Conservation (phyloP, 2,888 invertebrate genomes). For the Bellardia bayeri region DNA sequence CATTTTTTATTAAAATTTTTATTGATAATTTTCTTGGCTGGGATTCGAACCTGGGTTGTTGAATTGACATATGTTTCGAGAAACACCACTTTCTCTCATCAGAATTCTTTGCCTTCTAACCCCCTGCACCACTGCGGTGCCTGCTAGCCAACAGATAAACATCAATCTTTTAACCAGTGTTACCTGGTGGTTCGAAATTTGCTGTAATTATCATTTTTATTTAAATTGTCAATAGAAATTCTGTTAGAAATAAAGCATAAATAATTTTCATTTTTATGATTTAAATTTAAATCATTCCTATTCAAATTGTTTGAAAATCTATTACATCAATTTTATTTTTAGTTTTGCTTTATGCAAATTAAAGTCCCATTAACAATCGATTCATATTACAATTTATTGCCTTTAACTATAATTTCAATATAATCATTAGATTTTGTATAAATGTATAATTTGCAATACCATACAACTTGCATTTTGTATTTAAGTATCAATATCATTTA, state of each 20-base stretch:
- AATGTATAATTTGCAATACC: neutral
- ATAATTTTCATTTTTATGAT: neutral
- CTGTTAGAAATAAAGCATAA: neutral
- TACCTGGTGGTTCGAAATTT: too few species aligned
- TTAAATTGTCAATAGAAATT: neutral
- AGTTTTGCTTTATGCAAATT: neutral
- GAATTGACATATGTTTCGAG: too few species aligned
- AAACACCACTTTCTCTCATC: too few species aligned
- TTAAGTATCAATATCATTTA: neutral
- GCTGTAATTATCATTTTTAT: too few species aligned
- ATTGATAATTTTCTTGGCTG: too few species aligned
- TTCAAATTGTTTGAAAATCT: neutral
- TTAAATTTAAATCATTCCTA: neutral
- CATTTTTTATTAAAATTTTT: too few species aligned
- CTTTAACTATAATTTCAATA: neutral
- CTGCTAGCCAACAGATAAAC: too few species aligned
- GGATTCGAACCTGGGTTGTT: too few species aligned
- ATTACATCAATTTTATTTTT: neutral
- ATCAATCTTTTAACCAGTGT: too few species aligned
- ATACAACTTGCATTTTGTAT: conserved; percentile 1
- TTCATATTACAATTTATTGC: neutral
- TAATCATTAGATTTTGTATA: neutral
- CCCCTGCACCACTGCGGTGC: too few species aligned
- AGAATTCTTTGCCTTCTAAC: too few species aligned
- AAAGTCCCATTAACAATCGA: neutral